Evolutionary conservation across 92 coral and sea anemone genomes (phyloP).

Genomic region (Palythoa grandiflora): DNA sequence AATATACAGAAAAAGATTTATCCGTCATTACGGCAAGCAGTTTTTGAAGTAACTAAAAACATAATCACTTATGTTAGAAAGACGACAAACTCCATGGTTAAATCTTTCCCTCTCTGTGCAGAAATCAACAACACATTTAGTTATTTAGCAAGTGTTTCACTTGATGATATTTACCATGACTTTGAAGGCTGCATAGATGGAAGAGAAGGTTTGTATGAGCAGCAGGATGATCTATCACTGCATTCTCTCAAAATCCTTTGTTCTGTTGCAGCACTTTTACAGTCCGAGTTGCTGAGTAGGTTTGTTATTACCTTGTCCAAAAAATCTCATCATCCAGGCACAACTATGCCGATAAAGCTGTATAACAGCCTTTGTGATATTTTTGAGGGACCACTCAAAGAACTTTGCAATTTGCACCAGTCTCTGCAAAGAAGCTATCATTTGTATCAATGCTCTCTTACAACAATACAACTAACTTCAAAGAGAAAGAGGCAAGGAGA

Average conservation of each 20-base stretch:
- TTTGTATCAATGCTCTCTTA: conserved; percentile 67
- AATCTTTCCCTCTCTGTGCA: conserved; percentile 52
- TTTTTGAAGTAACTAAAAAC: conserved; percentile 55
- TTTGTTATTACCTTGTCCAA: conserved; percentile 68
- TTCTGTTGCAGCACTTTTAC: conserved; percentile 64
- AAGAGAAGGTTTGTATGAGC: background rate
- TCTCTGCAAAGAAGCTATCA: conserved; percentile 75
- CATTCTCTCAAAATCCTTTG: conserved; percentile 67
- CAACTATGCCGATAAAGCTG: conserved; percentile 19
- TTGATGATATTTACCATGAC: conserved; percentile 15
- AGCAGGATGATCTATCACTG: conserved; percentile 54
- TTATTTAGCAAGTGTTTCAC: conserved; percentile 65
- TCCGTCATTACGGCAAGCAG: conserved; percentile 67
- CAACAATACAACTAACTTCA: conserved; percentile 14
- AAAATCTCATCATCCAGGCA: conserved; percentile 41
- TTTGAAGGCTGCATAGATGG: background rate
- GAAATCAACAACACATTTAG: conserved; percentile 69
- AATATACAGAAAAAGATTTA: conserved; percentile 54
- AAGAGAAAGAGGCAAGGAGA: background rate
- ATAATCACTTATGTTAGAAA: conserved; percentile 51
- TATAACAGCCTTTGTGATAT: conserved; percentile 45
- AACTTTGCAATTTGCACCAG: conserved; percentile 32
- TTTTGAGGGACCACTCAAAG: conserved; percentile 56
- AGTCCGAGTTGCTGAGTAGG: conserved; percentile 84
- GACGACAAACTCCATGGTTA: conserved; percentile 48